A percentile compares a stretch with the other conserved stretches of the same genome.
Conservation (phyloP, 2,113 vertebrate genomes). For the Zosterops pallidus region DNA sequence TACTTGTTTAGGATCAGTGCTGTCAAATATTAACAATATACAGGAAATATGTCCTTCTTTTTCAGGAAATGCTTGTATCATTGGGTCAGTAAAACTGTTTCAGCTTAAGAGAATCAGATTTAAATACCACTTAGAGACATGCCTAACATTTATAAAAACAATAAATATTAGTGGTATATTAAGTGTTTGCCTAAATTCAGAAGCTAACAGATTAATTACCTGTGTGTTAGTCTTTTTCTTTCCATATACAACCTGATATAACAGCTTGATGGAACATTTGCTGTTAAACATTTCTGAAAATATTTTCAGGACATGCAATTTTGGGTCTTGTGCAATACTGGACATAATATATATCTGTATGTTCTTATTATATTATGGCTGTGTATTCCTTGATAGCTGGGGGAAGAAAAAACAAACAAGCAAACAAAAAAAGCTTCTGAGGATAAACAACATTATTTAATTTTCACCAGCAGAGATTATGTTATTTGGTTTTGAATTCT, state of each 20-base stretch:
- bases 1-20: background rate
- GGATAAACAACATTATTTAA: background rate
- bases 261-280: background rate
- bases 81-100: slow-evolving; percentile 19
- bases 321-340: background rate
- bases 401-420: background rate
- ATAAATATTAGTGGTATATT: background rate
- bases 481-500: background rate
- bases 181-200: slow-evolving; percentile 13
- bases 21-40: slow-evolving; percentile 38
- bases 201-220: background rate
- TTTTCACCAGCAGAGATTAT: background rate
- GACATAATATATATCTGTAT: background rate
- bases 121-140: slow-evolving; percentile 8
- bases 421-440: background rate
- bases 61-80: slow-evolving; percentile 51
- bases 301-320: background rate
- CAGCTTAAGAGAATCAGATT: slow-evolving; percentile 39
- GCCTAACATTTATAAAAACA: background rate
- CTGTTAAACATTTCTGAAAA: background rate
- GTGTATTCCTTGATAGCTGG: background rate
- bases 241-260: background rate
- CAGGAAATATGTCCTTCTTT: slow-evolving; percentile 46
- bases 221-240: background rate
- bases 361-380: background rate